phyloP scores from a whole-genome alignment of 37 sponge, comb jelly and placozoan species.

The Chondrosia reniformis region DNA sequence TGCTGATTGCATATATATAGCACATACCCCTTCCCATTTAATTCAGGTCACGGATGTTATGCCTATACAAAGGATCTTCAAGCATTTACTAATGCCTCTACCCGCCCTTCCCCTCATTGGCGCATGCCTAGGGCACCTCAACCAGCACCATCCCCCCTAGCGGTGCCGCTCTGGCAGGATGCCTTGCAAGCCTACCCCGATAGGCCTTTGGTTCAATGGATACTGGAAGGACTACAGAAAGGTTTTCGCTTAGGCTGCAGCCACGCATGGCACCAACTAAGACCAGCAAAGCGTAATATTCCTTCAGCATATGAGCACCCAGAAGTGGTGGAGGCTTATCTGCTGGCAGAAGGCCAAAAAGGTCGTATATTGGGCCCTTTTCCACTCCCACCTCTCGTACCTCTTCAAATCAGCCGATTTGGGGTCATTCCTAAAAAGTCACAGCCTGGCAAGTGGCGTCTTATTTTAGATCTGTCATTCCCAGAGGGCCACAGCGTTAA shows the following conservation, averaged over 20 bases:
- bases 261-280: neutral
- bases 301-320: conserved; percentile 10
- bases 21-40: too few relatives aligned
- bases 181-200: neutral
- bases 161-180: neutral
- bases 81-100: too few relatives aligned
- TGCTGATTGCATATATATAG: too few relatives aligned
- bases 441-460: conserved; percentile 13
- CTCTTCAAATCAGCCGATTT: conserved; percentile 4
- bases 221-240: neutral
- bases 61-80: too few relatives aligned
- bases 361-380: neutral
- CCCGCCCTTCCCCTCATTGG: too few relatives aligned
- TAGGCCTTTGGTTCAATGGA: neutral
- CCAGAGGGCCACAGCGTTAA: neutral
- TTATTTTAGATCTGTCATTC: neutral
- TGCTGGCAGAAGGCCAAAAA: neutral
- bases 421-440: conserved; percentile 14
- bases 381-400: neutral
- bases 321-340: neutral
- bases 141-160: conserved; percentile 5
- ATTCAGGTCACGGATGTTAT: too few relatives aligned
- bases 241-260: neutral
- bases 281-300: neutral
- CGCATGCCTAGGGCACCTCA: too few relatives aligned